Evolutionary conservation across 1,140 invertebrate species (phyloP).

Genomic region (Pseudoatta argentina): DNA sequence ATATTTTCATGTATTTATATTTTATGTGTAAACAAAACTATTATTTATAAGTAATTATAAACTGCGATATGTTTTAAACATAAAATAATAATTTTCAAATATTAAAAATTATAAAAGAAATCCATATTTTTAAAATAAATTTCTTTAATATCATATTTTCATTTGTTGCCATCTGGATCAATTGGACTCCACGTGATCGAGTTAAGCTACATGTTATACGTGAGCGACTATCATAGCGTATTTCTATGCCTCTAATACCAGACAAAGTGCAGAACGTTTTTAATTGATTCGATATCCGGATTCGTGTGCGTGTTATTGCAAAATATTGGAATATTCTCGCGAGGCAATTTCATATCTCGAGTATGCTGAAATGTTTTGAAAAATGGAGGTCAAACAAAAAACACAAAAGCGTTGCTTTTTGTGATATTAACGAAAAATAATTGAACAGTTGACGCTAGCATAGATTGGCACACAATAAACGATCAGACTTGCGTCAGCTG

Average conservation of each 20-base stretch:
- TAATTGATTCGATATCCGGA: constrained; percentile 36
- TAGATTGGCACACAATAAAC: constrained; percentile 3
- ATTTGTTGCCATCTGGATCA: too few relatives aligned
- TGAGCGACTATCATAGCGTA: neutral
- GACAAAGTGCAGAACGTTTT: constrained; percentile 1
- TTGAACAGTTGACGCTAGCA: constrained; percentile 1
- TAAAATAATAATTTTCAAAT: too few relatives aligned
- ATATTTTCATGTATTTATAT: too few relatives aligned
- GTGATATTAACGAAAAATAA: constrained; percentile 53
- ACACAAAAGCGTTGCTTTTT: neutral
- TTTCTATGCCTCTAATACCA: constrained; percentile 16
- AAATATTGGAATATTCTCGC: constrained; percentile 48
- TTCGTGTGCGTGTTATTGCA: neutral
- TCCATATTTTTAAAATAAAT: too few relatives aligned
- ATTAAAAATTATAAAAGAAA: too few relatives aligned
- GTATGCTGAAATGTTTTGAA: neutral
- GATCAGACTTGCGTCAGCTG: constrained; percentile 33
- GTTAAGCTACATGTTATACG: neutral
- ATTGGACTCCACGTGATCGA: too few relatives aligned
- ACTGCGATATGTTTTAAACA: too few relatives aligned
- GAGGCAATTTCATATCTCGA: constrained; percentile 20
- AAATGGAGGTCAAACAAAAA: constrained; percentile 21
- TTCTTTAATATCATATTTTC: too few relatives aligned
- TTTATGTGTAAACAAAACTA: too few relatives aligned
- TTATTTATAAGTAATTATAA: too few relatives aligned